phyloP scores from a whole-genome alignment of 2,113 vertebrate genomes.

The Podiceps cristatus region DNA sequence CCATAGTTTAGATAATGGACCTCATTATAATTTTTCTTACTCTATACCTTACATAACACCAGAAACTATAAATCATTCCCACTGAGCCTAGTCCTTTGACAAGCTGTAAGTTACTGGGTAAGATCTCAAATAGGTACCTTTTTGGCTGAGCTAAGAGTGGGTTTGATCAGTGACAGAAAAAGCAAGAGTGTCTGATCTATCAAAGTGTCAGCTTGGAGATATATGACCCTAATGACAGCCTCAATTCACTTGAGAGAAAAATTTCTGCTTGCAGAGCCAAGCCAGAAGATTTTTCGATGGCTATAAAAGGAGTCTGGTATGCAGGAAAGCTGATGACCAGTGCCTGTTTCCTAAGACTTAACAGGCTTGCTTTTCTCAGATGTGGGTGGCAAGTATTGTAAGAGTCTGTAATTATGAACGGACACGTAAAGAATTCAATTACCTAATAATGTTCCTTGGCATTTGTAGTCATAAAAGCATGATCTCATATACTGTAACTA shows the following conservation, averaged over 20 bases:
- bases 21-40: background rate
- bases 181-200: background rate
- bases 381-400: background rate
- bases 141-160: background rate
- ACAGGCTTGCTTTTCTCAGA: background rate
- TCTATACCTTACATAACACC: background rate
- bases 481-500: slow-evolving; percentile 20
- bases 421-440: slow-evolving; percentile 29
- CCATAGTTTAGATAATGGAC: background rate
- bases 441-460: background rate
- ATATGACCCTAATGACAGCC: background rate
- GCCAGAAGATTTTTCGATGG: background rate
- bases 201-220: background rate
- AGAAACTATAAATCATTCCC: background rate
- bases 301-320: background rate
- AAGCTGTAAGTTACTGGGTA: background rate
- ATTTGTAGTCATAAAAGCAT: slow-evolving; percentile 35
- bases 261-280: background rate
- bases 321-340: background rate
- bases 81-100: background rate
- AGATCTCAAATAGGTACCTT: background rate
- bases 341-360: background rate
- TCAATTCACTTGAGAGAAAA: background rate
- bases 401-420: background rate
- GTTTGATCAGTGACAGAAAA: background rate